phyloP scores from a whole-genome alignment of 1,140 invertebrate species.

The Papilio dardanus region DNA sequence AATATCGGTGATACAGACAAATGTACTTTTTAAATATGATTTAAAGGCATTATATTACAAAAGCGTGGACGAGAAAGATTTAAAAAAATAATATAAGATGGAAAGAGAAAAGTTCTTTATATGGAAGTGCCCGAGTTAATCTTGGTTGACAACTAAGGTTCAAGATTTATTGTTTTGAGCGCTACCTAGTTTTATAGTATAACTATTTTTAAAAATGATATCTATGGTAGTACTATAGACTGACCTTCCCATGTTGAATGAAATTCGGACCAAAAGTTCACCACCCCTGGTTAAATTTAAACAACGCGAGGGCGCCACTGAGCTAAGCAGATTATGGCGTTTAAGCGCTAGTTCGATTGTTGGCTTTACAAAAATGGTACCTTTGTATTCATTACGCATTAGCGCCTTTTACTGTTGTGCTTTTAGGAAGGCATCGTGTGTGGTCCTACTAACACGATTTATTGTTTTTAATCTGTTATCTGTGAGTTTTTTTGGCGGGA shows the following conservation, averaged over 20 bases:
- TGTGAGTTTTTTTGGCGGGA: slow-evolving; percentile 43
- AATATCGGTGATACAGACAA: neutral
- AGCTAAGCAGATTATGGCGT: slow-evolving; percentile 71
- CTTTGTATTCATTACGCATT: slow-evolving; percentile 72
- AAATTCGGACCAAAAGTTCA: slow-evolving; percentile 42
- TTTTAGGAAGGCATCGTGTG: slow-evolving; percentile 73
- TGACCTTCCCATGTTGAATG: slow-evolving; percentile 41
- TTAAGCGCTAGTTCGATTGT: slow-evolving; percentile 64
- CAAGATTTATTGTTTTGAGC: no score
- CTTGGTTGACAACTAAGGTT: no score
- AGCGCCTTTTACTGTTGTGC: slow-evolving; percentile 78
- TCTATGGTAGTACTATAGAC: neutral
- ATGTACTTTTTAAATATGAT: neutral
- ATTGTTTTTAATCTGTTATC: slow-evolving; percentile 52
- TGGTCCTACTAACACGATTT: slow-evolving; percentile 54
- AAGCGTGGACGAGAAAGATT: no score
- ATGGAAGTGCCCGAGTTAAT: no score
- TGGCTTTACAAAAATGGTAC: slow-evolving; percentile 73
- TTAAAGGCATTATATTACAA: no score
- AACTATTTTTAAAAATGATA: no score
- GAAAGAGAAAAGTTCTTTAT: no score
- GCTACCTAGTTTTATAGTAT: no score
- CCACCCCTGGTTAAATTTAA: slow-evolving; percentile 43
- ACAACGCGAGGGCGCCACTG: slow-evolving; percentile 58
- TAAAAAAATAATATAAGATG: no score